Base-by-base conservation (phyloP, 2,888 invertebrate genomes). In the Tribolium freemani region DNA sequence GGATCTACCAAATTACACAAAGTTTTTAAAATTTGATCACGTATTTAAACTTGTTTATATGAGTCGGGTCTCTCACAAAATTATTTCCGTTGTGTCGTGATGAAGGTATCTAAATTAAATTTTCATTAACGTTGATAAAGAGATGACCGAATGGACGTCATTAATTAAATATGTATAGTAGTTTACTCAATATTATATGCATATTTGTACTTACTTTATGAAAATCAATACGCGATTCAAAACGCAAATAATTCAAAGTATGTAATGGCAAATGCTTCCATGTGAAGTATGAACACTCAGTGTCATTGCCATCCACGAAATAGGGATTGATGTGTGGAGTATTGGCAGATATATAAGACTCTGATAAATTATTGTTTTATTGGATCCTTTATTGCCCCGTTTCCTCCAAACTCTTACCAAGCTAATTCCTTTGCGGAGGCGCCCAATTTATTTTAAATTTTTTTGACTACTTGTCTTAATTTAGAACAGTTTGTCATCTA, bases 21-120 rank as follows among this genome's bases (percentile, higher is more conserved):
- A 48, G 48, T 60, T 60, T 60, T 48, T 60, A 46, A 20, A 48
- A 60, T 60, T 60, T 60, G 46, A 60, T 60, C 16, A 60, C 21
- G 13, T 13, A 8, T 9, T 44, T n/a, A 48, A 26, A 45, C 1
- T 46, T 13, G 45, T 13, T 57, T 44, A 9, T 58, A 45, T 58
- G 44, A 45, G 45, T 13, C 20, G 44, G 56, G 11, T 56, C 38
- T 38, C 31, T 5, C 13, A 38, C 13, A 38, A 58, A 16, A 58
- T 58, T 58, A 58, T 58, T 45, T 58, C 20, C 57, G 13, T 44
- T 56, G 30, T 44, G 31, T 4, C 5, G 9, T 38, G 38, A 44
- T 44, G 57, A 44, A 38, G n/a, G 31, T 8, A 20, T 45, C 11
- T 44, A 58, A 20, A 13, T 51, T 51, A 16, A 31, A 31, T 38